Evolutionary conservation across 2,888 invertebrate species (phyloP).

Genomic region (Syrphus vitripennis): DNA sequence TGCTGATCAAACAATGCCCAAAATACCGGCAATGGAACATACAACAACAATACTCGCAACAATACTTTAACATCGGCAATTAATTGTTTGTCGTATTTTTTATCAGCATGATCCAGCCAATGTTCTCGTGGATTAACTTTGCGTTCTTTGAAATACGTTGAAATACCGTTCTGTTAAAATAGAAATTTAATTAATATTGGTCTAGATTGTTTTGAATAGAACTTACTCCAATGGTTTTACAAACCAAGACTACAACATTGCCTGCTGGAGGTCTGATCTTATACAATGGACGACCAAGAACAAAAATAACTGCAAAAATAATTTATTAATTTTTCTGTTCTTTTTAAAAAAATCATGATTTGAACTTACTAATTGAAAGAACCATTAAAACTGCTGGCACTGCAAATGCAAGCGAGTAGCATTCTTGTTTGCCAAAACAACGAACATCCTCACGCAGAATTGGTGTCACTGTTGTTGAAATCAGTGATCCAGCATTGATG

Average conservation of each 20-base stretch:
- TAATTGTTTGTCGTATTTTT: constrained; percentile 86
- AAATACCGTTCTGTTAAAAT: constrained; percentile 82
- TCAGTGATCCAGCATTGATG: constrained; percentile 85
- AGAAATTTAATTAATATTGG: background rate
- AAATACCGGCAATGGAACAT: constrained; percentile 93
- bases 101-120: constrained; percentile 94
- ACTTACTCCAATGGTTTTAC: constrained; percentile 86
- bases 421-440: constrained; percentile 86
- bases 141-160: constrained; percentile 78
- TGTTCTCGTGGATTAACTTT: constrained; percentile 84
- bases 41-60: constrained; percentile 89
- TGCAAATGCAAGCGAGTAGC: constrained; percentile 89
- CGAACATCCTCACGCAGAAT: constrained; percentile 86
- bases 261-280: constrained; percentile 86
- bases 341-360: constrained; percentile 3
- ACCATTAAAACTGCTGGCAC: constrained; percentile 89
- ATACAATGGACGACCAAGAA: constrained; percentile 85
- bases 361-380: constrained; percentile 84
- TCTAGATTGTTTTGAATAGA: background rate
- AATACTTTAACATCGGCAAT: constrained; percentile 91
- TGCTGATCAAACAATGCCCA: constrained; percentile 97
- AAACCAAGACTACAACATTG: constrained; percentile 86
- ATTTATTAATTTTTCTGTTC: constrained; percentile 83
- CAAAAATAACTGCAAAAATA: constrained; percentile 85
- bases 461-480: constrained; percentile 89